Base-by-base conservation (phyloP, 2,113 vertebrate genomes). In the Pterocles orientalis region DNA sequence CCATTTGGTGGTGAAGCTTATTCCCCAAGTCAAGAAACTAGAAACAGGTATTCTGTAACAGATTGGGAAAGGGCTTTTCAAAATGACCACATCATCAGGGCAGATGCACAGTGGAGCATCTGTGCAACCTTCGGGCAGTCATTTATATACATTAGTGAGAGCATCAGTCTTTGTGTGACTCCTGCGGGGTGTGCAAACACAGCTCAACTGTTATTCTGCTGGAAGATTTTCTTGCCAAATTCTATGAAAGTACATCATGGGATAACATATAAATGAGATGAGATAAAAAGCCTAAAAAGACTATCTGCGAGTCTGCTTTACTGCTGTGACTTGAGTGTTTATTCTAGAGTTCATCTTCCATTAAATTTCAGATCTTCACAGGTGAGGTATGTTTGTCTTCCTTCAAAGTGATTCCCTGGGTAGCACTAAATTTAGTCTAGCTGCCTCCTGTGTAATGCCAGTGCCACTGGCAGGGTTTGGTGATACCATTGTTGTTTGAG, bases 71-170 rank as follows among this genome's bases (percentile, higher is more conserved):
- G 80, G 75, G 45, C 80, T 81, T 92, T 96, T 91, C 51, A 79
- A 92, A 95, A 95, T 95, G 95, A 96, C 92, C 93, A 61, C 50
- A 56, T 75, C 71, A 68, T 76, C 79, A 88, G 41, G 84, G 71
- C 87, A 91, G 93, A 94, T 95, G 68, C 84, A 88, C 18, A 71
- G 43, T 41, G 24, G 53, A 94, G 80, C 93, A 92, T 95, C 84
- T 97, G 95, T 90, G 86, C 90, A 96, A 87, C 54, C 88, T 95
- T 88, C 57, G 82, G 82, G 82, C 92, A 79, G 45, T 96, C 88
- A 82, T 97, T 97, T 94, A 78, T 96, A 92, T 85, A 82, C 72
- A 83, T 97, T 95, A 97, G 82, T 86, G 61, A 93, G 87, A 61
- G 66, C 91, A 57, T 24, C 6, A 26, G 43, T 94, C 73, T 92